phyloP scores from a whole-genome alignment of 2,113 vertebrate genomes.

The Epinephelus fuscoguttatus region DNA sequence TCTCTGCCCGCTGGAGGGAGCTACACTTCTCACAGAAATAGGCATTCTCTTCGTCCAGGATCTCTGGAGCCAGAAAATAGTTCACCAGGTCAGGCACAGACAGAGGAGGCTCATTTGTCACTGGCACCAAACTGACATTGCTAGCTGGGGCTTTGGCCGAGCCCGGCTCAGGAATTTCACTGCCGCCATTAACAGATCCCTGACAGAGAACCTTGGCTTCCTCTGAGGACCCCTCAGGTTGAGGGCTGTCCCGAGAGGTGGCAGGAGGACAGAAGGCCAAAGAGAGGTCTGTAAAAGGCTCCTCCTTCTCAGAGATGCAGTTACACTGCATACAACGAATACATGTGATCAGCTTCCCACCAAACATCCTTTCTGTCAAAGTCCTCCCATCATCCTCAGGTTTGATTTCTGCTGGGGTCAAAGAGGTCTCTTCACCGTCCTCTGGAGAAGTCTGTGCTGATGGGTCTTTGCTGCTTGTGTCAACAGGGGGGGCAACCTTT shows the following conservation, averaged over 20 bases:
- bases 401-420: slow-evolving; percentile 32
- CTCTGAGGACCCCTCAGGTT: slow-evolving; percentile 53
- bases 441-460: slow-evolving; percentile 64
- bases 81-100: slow-evolving; percentile 95
- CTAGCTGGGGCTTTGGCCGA: slow-evolving; percentile 36
- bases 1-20: slow-evolving; percentile 96
- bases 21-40: slow-evolving; percentile 97
- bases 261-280: slow-evolving; percentile 93
- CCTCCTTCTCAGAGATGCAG: slow-evolving; percentile 94
- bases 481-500: slow-evolving; percentile 31
- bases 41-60: slow-evolving; percentile 95
- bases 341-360: slow-evolving; percentile 92
- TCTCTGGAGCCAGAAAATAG: slow-evolving; percentile 97
- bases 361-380: slow-evolving; percentile 95
- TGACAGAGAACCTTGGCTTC: slow-evolving; percentile 75
- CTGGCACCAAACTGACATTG: slow-evolving; percentile 50
- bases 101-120: slow-evolving; percentile 82
- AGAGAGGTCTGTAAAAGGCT: slow-evolving; percentile 96
- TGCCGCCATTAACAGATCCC: slow-evolving; percentile 83
- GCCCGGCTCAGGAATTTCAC: slow-evolving; percentile 72
- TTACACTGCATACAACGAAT: slow-evolving; percentile 94
- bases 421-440: slow-evolving; percentile 53
- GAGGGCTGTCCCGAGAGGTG: slow-evolving; percentile 63
- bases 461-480: slow-evolving; percentile 68
- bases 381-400: slow-evolving; percentile 80